These are phyloP conservation scores for Xenotilapia caudafasciata DNA, from an alignment of 2,113 vertebrate genomes.

Conservation along the genomic window DNA sequence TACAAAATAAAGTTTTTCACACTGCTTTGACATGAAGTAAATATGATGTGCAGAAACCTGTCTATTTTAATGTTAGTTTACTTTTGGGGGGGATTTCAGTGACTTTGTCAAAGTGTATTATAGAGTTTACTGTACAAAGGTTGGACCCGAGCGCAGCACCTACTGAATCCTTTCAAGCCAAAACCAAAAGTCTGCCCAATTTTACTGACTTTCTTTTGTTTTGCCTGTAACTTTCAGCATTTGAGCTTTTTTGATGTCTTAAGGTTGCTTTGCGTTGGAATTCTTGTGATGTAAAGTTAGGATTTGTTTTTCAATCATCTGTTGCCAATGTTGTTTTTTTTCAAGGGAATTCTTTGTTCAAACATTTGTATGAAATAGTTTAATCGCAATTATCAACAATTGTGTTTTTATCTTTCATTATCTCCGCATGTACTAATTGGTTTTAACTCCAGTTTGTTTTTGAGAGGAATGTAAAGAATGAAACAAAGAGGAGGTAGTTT, in stretches of 20 bases:
- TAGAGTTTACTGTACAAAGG: background rate
- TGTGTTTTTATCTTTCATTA: background rate
- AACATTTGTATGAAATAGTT: background rate
- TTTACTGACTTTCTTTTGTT: background rate
- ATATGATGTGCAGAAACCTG: background rate
- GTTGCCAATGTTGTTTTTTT: background rate
- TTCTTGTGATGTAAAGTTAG: background rate
- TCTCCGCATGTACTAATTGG: background rate
- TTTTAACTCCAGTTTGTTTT: background rate
- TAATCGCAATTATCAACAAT: background rate
- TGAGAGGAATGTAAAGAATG: background rate
- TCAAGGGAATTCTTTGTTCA: background rate
- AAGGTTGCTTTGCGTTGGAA: background rate
- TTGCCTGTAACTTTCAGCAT: background rate
- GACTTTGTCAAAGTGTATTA: background rate
- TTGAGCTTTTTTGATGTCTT: background rate
- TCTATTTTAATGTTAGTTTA: background rate
- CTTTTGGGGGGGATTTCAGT: background rate
- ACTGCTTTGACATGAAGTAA: background rate
- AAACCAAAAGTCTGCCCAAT: background rate
- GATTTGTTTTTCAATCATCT: background rate
- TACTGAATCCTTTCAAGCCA: background rate
- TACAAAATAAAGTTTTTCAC: background rate
- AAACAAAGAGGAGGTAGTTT: background rate
- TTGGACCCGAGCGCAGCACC: background rate